phyloP scores from a whole-genome alignment of 2,113 vertebrate species.

The Cyanoramphus novaezelandiae region DNA sequence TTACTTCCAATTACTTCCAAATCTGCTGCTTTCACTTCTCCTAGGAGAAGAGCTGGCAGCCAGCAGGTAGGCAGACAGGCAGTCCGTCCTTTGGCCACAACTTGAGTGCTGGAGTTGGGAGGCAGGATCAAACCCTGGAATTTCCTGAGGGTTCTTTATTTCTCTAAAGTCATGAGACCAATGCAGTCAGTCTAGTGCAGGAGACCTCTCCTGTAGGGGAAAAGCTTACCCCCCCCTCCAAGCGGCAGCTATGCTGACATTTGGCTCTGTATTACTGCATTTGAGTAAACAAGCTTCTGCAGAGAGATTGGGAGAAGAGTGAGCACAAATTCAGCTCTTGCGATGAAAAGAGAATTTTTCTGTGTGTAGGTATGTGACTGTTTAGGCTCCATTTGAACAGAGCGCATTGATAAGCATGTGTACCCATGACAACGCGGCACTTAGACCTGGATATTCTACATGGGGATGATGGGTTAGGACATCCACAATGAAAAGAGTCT shows the following conservation, averaged over 20 bases:
- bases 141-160: neutral
- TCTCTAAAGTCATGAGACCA: neutral
- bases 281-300: neutral
- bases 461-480: neutral
- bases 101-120: accelerated
- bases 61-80: neutral
- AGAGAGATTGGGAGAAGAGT: neutral
- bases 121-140: neutral
- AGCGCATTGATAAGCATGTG: neutral
- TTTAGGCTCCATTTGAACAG: neutral
- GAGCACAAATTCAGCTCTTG: neutral
- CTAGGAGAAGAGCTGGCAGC: neutral
- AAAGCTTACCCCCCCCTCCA: neutral
- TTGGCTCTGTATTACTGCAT: neutral
- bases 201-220: neutral
- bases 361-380: neutral
- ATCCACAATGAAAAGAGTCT: neutral
- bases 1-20: neutral
- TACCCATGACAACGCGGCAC: slow-evolving; percentile 32
- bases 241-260: neutral
- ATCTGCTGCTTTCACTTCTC: neutral
- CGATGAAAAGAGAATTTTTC: neutral
- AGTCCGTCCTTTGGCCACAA: neutral
- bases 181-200: neutral
- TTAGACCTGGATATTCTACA: neutral